phyloP scores from a whole-genome alignment of 2,113 vertebrate species.

The Psettodes erumei region DNA sequence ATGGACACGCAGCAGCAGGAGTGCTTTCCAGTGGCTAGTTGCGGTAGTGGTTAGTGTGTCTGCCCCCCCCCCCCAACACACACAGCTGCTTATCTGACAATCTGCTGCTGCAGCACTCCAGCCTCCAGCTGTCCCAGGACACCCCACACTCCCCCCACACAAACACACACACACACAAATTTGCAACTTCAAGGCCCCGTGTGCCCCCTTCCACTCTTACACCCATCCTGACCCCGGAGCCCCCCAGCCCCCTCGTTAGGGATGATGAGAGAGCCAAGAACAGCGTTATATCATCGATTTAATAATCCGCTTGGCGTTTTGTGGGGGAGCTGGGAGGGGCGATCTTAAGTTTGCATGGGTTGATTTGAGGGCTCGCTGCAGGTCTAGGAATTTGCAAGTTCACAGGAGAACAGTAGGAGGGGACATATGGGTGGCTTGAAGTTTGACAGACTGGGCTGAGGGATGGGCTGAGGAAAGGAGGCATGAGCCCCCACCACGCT shows the following conservation, averaged over 20 bases:
- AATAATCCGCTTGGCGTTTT: constrained; percentile 50
- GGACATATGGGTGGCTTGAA: constrained; percentile 25
- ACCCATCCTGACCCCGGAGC: constrained; percentile 7
- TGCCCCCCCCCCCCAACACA: constrained; percentile 57
- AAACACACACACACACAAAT: constrained; percentile 53
- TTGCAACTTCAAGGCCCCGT: constrained; percentile 33
- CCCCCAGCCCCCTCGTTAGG: constrained; percentile 1
- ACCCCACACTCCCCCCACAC: constrained; percentile 64
- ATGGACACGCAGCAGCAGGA: constrained; percentile 54
- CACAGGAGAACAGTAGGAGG: constrained; percentile 23
- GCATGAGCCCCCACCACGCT: constrained; percentile 28
- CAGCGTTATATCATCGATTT: constrained; percentile 56
- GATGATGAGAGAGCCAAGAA: constrained; percentile 33
- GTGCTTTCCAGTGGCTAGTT: constrained; percentile 65
- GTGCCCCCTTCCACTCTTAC: constrained; percentile 24
- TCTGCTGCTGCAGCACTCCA: constrained; percentile 75
- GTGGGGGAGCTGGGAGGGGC: constrained; percentile 35
- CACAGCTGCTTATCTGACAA: constrained; percentile 77
- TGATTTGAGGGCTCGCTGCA: constrained; percentile 25
- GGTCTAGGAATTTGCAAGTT: constrained; percentile 44
- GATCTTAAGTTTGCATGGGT: constrained; percentile 11
- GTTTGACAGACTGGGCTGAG: constrained; percentile 4
- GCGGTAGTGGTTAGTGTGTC: constrained; percentile 68
- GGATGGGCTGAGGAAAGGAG: constrained; percentile 41
- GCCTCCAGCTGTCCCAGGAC: constrained; percentile 74